A percentile compares a stretch with the other conserved stretches of the same genome.
Conservation (phyloP, 2,797 vertebrate genomes). For the Leuciscus waleckii region DNA sequence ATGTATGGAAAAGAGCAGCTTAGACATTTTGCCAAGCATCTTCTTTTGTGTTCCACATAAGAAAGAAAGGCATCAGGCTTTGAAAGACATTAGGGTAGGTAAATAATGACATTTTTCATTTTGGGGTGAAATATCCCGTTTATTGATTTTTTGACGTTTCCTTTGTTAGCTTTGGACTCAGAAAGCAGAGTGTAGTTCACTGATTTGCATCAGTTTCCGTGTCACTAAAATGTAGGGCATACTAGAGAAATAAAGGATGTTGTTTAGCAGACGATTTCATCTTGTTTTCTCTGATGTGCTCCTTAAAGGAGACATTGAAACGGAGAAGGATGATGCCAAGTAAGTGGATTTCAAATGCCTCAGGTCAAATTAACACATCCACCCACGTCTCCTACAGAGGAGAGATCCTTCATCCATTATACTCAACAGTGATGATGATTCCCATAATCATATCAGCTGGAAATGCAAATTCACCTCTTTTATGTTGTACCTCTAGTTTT, state of each 20-base stretch:
- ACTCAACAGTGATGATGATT: not conserved
- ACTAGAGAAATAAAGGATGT: slow-evolving; percentile 12
- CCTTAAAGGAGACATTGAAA: slow-evolving; percentile 9
- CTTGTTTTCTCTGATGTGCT: slow-evolving; percentile 19
- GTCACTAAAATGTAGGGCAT: slow-evolving; percentile 37
- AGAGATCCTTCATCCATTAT: slow-evolving; percentile 29
- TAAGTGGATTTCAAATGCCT: slow-evolving; percentile 26
- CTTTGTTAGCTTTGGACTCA: not conserved
- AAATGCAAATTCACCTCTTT: slow-evolving; percentile 30
- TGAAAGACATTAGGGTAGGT: not conserved
- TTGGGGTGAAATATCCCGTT: not conserved
- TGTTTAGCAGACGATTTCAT: slow-evolving; percentile 20
- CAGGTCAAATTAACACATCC: slow-evolving; percentile 35
- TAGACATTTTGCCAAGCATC: slow-evolving; percentile 3
- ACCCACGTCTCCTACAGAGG: slow-evolving; percentile 18
- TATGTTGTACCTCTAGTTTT: not conserved
- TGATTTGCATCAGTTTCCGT: not conserved
- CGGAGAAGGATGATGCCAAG: slow-evolving; percentile 11
- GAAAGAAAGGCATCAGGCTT: not conserved
- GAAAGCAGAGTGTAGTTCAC: not conserved
- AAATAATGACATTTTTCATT: not conserved
- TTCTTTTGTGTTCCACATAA: not conserved
- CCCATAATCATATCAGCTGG: slow-evolving; percentile 8
- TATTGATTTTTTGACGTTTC: not conserved
- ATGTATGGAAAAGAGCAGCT: not conserved